Evolutionary conservation across 2,888 invertebrate species (phyloP), one percentile per base, ranked within the genome.

Genomic region (Deroplatys truncata): DNA sequence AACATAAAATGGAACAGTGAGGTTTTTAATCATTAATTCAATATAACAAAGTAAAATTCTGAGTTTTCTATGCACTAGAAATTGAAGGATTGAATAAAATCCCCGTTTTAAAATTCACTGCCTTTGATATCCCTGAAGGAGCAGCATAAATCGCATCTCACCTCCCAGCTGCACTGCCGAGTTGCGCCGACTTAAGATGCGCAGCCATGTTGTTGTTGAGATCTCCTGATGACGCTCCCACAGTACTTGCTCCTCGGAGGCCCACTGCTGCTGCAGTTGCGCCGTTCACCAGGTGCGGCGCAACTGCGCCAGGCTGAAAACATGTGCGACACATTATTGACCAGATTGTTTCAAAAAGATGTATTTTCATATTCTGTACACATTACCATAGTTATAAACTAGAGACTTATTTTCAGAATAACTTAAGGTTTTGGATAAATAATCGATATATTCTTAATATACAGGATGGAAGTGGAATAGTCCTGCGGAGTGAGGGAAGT

Each of bases 141-240:
- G 56, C 56, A 72, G 56, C 56, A 72, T 1, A 72, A 0, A 25
- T 72, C 56, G 20, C 56, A 72, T 25, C 56, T 85, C 85, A 85
- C 85, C 85, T 85, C 28, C 85, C 85, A 15, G 85, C 85, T 35
- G 85, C 85, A 9, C 28, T 29, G 35, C 7, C 35, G 28, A 89
- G 82, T 82, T 89, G 89, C 20, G 84, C 95, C 93, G 91, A 94
- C 35, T 90, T 90, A 86, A 92, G 91, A 82, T 92, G 93, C 49
- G 93, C 93, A 84, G 95, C 95, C 96, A 96, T 96, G 93, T 96
- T 96, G 94, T 96, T 96, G 94, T 96, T 96, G 91, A 96, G 93
- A 93, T 96, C 96, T n/a, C 96, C 96, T 10, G 90, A 43, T 88
- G 95, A 93, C 28, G 93, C 92, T 35, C 91, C 91, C n/a, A 82